Evolutionary conservation across 2,888 invertebrate species (phyloP).

Genomic region (Amaurobius ferox): DNA sequence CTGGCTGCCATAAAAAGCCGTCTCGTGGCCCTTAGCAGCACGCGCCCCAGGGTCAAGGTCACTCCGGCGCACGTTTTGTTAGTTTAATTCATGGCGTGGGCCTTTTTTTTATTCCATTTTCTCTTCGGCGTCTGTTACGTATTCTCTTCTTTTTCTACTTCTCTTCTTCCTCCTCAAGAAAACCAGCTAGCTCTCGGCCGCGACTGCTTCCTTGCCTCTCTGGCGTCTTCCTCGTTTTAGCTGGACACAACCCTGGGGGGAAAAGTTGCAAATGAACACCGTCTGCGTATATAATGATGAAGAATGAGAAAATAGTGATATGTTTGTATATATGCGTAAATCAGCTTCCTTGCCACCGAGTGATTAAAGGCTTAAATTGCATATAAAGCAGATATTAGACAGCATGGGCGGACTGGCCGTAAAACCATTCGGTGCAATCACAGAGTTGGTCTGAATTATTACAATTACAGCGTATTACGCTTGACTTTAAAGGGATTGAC

Average conservation of each 20-base stretch:
- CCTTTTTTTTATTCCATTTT: neutral
- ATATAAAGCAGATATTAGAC: too few species aligned
- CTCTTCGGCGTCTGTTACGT: neutral
- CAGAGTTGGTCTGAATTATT: too few species aligned
- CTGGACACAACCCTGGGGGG: neutral
- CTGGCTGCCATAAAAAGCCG: slow-evolving; percentile 10
- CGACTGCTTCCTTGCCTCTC: neutral
- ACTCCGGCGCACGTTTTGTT: neutral
- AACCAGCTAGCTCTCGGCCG: neutral
- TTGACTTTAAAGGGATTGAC: too few species aligned
- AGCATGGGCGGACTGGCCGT: too few species aligned
- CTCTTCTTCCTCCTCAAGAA: slow-evolving; percentile 3
- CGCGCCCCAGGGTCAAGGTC: slow-evolving; percentile 60
- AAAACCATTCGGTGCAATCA: too few species aligned
- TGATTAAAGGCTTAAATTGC: too few species aligned
- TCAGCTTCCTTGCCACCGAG: too few species aligned
- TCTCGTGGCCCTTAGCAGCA: slow-evolving; percentile 36
- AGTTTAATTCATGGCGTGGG: neutral
- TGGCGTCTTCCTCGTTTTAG: slow-evolving; percentile 11
- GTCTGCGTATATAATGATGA: too few species aligned
- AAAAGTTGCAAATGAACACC: slow-evolving; percentile 1
- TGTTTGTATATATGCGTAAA: too few species aligned
- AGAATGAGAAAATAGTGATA: too few species aligned
- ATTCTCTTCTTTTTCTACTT: neutral
- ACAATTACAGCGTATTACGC: too few species aligned